Evolutionary conservation across 2,797 vertebrate genomes (phyloP).

Genomic region (Mormyrus proboscirostris): DNA sequence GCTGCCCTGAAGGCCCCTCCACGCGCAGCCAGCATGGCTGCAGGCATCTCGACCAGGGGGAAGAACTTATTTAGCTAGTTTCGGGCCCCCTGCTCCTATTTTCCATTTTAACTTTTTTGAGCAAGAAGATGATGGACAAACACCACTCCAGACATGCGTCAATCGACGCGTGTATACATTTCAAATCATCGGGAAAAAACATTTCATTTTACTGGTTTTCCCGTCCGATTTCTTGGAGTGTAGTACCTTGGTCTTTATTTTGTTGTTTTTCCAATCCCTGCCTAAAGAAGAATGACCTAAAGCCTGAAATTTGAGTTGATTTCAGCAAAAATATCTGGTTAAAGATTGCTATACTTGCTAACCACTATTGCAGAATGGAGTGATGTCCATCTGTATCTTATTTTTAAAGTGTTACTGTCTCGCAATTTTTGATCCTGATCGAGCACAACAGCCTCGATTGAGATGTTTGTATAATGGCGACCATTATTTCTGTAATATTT

Average conservation of each 20-base stretch:
- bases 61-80: background rate
- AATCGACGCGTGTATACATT: background rate
- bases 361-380: background rate
- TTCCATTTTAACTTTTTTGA: background rate
- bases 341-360: background rate
- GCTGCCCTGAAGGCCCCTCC: conserved; percentile 46
- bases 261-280: background rate
- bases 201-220: background rate
- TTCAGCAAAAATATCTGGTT: background rate
- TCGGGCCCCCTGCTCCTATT: background rate
- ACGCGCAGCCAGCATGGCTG: background rate
- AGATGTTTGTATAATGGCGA: background rate
- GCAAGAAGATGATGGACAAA: background rate
- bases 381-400: background rate
- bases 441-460: background rate
- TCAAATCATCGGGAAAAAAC: background rate
- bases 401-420: background rate
- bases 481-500: background rate
- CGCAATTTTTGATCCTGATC: background rate
- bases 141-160: background rate
- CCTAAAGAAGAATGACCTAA: background rate
- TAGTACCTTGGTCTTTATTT: background rate
- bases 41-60: background rate
- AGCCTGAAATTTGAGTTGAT: background rate
- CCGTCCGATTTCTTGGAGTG: background rate